Percentiles rank a stretch among this genome's conserved stretches.
Conservation (phyloP, 2,113 vertebrate genomes). For the Anoplopoma fimbria region DNA sequence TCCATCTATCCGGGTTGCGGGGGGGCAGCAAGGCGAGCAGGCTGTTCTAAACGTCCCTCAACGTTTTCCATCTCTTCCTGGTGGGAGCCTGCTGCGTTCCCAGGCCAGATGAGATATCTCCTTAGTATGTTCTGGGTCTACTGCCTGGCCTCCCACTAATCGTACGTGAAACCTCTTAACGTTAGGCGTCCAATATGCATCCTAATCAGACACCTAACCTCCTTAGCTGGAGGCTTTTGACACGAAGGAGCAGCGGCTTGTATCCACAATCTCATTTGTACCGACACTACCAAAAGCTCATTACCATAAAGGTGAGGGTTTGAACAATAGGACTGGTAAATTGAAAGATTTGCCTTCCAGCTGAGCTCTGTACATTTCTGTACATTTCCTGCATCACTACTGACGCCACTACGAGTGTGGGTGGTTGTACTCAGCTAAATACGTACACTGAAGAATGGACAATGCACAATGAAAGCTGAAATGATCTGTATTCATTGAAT, state of each 20-base stretch:
- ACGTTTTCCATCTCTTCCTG: background rate
- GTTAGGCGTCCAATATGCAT: background rate
- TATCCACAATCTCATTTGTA: background rate
- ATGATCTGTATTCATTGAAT: constrained; percentile 52
- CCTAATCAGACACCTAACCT: background rate
- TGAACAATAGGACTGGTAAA: background rate
- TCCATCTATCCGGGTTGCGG: too few species aligned
- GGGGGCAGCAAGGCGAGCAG: too few species aligned
- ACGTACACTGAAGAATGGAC: constrained; percentile 5
- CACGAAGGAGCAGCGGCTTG: background rate
- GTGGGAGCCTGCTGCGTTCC: background rate
- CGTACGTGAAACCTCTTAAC: background rate
- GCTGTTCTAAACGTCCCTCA: too few species aligned
- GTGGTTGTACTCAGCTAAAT: background rate
- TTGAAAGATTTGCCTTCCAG: background rate
- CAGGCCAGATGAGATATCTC: background rate
- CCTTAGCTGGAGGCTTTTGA: background rate
- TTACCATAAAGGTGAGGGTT: background rate
- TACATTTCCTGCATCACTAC: background rate
- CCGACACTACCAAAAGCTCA: background rate
- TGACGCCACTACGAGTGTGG: background rate
- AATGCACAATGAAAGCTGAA: constrained; percentile 11
- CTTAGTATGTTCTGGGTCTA: background rate
- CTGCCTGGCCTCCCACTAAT: background rate
- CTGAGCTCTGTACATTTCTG: too few species aligned